Conservation (phyloP, 1,140 invertebrate genomes). For the Psilanteris sp. region DNA sequence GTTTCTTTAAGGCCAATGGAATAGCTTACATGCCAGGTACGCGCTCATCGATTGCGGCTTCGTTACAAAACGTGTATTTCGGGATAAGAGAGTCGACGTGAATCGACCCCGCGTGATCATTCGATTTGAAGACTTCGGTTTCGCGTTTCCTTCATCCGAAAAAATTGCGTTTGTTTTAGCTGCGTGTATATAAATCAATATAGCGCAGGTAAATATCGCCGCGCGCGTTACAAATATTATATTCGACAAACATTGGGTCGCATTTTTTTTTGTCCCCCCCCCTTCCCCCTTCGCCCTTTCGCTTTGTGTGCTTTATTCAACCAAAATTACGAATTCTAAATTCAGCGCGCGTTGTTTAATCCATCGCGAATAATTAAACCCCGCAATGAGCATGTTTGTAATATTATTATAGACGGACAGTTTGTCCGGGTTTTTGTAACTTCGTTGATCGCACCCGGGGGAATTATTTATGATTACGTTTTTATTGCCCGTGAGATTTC, state of each 20-base stretch:
- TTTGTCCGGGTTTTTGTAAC: slow-evolving; percentile 30
- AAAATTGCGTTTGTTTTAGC: slow-evolving; percentile 1
- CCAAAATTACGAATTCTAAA: not conserved
- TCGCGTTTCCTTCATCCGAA: slow-evolving; percentile 16
- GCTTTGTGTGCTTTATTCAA: too few species aligned
- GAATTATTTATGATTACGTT: slow-evolving; percentile 51
- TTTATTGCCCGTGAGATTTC: slow-evolving; percentile 55
- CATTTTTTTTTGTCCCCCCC: not conserved
- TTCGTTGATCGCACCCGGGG: slow-evolving; percentile 31
- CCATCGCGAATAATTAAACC: slow-evolving; percentile 10
- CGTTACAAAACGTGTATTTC: slow-evolving; percentile 9
- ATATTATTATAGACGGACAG: slow-evolving; percentile 34
- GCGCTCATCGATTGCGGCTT: slow-evolving; percentile 7
- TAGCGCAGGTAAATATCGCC: not conserved
- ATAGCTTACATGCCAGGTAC: slow-evolving; percentile 1
- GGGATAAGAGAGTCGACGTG: not conserved
- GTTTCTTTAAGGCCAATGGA: not conserved
- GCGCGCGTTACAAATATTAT: not conserved
- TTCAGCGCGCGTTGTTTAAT: not conserved
- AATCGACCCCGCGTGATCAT: slow-evolving; percentile 6
- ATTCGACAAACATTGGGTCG: not conserved
- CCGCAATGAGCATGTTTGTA: slow-evolving; percentile 15
- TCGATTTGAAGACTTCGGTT: slow-evolving; percentile 9
- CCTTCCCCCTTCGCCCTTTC: not conserved
- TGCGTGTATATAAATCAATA: slow-evolving; percentile 18